These are phyloP conservation scores for Rotaria macrura DNA, from an alignment of 2,888 invertebrate genomes.

Conservation along the genomic window DNA sequence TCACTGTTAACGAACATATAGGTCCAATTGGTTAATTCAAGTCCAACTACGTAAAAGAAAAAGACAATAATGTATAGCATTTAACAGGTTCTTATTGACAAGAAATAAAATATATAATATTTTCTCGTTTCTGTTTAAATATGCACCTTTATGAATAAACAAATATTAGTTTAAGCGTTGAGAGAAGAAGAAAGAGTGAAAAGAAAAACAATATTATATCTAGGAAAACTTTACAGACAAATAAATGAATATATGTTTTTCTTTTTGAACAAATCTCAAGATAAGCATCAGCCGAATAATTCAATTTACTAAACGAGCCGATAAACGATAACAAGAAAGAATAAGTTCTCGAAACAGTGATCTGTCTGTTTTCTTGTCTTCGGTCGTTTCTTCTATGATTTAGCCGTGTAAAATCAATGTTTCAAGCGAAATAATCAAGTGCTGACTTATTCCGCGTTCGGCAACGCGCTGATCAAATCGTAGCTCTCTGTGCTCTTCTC, in stretches of 20 bases:
- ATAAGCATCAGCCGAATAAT: neutral
- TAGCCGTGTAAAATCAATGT: neutral
- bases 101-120: neutral
- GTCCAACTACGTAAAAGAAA: neutral
- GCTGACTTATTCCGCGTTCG: neutral
- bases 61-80: too few relatives aligned
- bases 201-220: neutral
- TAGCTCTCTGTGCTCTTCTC: neutral
- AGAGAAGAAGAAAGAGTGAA: neutral
- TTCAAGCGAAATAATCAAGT: neutral
- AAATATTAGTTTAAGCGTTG: neutral
- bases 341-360: neutral
- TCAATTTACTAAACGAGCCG: neutral
- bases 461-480: neutral
- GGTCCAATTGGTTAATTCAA: neutral
- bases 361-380: neutral
- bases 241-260: neutral
- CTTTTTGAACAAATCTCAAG: neutral
- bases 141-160: neutral
- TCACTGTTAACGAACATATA: neutral
- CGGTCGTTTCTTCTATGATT: neutral
- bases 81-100: neutral
- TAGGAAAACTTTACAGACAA: too few relatives aligned
- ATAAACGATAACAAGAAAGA: neutral
- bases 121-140: neutral